These are phyloP conservation scores for Lanistes nyassanus DNA, from an alignment of 1,140 invertebrate genomes.

Conservation along the genomic window DNA sequence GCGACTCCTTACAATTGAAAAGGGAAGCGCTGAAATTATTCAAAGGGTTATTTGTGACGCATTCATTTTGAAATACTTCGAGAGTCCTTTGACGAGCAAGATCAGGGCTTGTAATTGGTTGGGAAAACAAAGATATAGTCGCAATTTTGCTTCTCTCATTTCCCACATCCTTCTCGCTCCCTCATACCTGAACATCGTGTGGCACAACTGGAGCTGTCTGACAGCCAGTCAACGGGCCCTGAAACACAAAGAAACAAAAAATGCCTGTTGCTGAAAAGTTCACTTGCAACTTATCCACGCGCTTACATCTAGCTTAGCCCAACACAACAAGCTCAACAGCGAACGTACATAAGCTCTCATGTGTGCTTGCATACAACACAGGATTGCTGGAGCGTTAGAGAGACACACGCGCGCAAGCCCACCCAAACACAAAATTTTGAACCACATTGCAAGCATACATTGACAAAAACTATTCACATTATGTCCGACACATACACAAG, in stretches of 20 bases:
- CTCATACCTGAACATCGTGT: constrained; percentile 17
- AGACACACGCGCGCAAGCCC: background rate
- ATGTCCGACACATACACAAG: too few relatives aligned
- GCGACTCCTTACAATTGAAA: too few relatives aligned
- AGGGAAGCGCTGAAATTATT: too few relatives aligned
- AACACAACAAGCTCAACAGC: background rate
- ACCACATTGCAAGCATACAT: too few relatives aligned
- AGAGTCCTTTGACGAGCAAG: too few relatives aligned
- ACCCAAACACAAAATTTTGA: background rate
- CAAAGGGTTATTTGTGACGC: too few relatives aligned
- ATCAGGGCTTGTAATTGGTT: too few relatives aligned
- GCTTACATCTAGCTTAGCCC: background rate
- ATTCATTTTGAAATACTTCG: too few relatives aligned
- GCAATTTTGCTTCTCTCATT: background rate
- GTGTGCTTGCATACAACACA: background rate
- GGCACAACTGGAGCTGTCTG: background rate
- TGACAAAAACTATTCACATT: too few relatives aligned
- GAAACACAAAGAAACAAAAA: constrained; percentile 1
- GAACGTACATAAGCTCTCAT: background rate
- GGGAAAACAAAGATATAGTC: too few relatives aligned
- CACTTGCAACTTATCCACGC: background rate
- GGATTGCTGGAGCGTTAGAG: background rate
- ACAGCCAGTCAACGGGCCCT: constrained; percentile 11
- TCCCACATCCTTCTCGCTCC: background rate
- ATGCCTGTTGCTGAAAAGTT: too few relatives aligned